phyloP scores from a whole-genome alignment of 2,113 vertebrate species.

The Trematocara stigmaticum region DNA sequence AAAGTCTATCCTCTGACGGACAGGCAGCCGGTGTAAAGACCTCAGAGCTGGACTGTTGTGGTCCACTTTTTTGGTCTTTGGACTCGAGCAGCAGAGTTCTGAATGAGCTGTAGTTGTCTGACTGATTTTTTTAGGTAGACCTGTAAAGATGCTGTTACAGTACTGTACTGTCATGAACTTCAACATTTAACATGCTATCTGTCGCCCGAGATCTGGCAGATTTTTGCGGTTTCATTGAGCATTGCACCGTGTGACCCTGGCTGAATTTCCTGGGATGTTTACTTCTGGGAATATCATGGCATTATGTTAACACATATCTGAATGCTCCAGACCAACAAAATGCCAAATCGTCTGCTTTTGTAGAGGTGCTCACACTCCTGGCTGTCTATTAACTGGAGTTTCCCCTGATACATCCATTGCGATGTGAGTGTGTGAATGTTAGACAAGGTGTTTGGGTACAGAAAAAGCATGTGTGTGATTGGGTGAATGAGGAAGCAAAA shows the following conservation, averaged over 20 bases:
- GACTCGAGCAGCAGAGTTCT: too few species aligned
- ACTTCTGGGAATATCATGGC: neutral
- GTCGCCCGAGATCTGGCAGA: neutral
- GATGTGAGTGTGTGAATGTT: neutral
- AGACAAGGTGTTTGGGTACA: neutral
- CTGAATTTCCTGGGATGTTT: fast-evolving
- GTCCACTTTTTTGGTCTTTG: too few species aligned
- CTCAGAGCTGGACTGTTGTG: neutral
- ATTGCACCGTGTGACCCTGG: neutral
- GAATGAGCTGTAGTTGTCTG: too few species aligned
- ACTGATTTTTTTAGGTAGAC: neutral
- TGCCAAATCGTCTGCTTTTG: neutral
- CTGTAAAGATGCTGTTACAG: neutral
- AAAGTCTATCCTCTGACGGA: too few species aligned
- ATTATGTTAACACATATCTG: neutral
- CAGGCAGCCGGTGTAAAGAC: too few species aligned
- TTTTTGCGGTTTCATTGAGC: neutral
- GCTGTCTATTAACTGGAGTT: neutral
- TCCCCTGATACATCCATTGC: neutral
- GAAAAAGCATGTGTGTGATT: neutral
- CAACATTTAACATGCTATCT: neutral
- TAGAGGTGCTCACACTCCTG: fast-evolving
- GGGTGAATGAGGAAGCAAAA: neutral
- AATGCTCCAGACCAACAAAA: neutral
- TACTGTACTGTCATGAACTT: neutral